Base-by-base conservation (phyloP, 2,113 vertebrate genomes). In the Phoenicopterus ruber region DNA sequence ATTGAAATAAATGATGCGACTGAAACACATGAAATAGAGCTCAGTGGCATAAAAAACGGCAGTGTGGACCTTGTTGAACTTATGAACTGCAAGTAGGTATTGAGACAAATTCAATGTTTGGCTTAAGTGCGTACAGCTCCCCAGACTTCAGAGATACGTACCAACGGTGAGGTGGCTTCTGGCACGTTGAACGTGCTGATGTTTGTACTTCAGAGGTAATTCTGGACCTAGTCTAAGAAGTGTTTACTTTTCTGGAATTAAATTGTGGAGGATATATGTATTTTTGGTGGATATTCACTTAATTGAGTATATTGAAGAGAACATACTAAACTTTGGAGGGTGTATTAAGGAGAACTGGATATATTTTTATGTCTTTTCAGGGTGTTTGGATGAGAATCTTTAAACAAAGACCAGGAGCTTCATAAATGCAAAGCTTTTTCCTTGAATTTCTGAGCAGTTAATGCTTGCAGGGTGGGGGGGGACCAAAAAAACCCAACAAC, bases 101-200 rank as follows among this genome's bases (percentile, higher is more conserved):
- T 25, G n/a, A 55, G 65, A 38, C 9, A 38, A 66, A 31, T 13
- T 47, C 18, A 17, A 1, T 49, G 31, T 66, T 52, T 63, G 50
- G 16, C 25, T 46, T 7, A 9, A 55, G 28, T 13, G 18, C 13
- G 1, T 31, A 7, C 7, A 31, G 7, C 31, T 67, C 26, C 9
- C 4, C 32, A n/a, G 46, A 6, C 46, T 54, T 36, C 44, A 36
- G 40, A 72, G 42, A 17, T 20, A 38, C 28, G 2, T 13, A 17
- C 24, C 17, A 31, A 57, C 1, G 0, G 28, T 28, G 36, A 25
- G n/a, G 6, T 57, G 36, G 9, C 36, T 86, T 66, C 34, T 49
- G 40, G n/a, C 15, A 6, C 4, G 17, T 42, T 58, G 38, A 73
- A 10, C 13, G 3, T 1, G 1, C 3, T 13, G 11, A 22, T 28